Evolutionary conservation across 2,113 vertebrate species (phyloP), one percentile per base, ranked within the genome.

Genomic region (Cavia porcellus): DNA sequence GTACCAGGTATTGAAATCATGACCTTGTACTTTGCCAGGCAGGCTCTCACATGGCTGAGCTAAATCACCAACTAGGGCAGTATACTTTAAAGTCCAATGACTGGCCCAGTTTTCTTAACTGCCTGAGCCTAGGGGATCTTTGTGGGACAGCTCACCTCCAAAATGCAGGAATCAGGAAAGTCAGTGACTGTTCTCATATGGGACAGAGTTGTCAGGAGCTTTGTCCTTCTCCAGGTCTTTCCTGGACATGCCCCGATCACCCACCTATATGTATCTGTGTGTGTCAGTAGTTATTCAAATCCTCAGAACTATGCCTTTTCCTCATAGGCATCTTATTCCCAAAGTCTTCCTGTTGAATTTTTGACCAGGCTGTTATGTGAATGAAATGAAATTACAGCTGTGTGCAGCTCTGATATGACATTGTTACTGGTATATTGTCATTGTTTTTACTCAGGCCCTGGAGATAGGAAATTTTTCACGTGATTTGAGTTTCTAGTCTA

Each of bases 311-410:
- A 61, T 19, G 35, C 42, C 35, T 86, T 92, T 61, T 87, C 17
- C 50, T 10, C 79, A 0, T 6, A 12, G 11, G 61, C n/a, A 62
- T 82, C 8, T 70, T 59, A 6, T 85, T 96, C 50, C 84, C 59
- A 52, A 87, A n/a, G 38, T 86, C 45, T 75, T 79, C 7, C 25
- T 80, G 94, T 96, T 15, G 81, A 17, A 45, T 64, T 81, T 92
- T 91, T 84, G 12, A 77, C 2, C 4, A 74, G 59, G 17, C 0
- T 50, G 5, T 13, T 62, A 3, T 68, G 92, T 64, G 70, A 20
- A 13, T 42, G 30, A 75, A n/a, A 1, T 50, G 20, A 88, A 88
- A 72, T 88, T 81, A 77, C 3, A 86, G 57, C 61, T 50, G 75
- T 59, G 28, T 52, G 52, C 25, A 55, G 72, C 45, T 90, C n/a